A percentile compares a stretch with the other conserved stretches of the same genome.
Evolutionary conservation across 2,797 vertebrate genomes (phyloP).

Genomic region (Momotus momota): DNA sequence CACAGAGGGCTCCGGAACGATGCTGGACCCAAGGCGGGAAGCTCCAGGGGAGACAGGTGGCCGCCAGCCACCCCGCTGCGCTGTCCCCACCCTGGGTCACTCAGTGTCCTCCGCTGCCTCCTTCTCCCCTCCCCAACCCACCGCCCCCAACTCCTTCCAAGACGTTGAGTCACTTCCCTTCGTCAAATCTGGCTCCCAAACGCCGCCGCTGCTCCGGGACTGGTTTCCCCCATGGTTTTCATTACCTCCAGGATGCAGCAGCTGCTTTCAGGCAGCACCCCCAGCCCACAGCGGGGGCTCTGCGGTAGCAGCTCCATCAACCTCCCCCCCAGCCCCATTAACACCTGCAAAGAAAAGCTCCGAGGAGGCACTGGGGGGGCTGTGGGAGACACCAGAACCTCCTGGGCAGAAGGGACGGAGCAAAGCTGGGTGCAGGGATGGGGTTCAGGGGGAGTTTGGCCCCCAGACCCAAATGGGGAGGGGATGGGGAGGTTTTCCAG

Average conservation of each 20-base stretch:
- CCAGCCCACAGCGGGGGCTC: not conserved
- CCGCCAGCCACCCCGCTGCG: not conserved
- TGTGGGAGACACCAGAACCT: accelerated
- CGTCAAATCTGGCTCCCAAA: slow-evolving; percentile 53
- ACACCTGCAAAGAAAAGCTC: not conserved
- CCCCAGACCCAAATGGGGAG: not conserved
- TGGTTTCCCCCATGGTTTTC: slow-evolving; percentile 7
- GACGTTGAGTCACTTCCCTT: slow-evolving; percentile 66
- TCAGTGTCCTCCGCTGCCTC: not conserved
- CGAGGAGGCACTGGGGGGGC: accelerated
- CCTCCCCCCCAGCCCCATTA: not conserved
- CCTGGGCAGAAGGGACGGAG: accelerated
- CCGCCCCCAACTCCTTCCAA: slow-evolving; percentile 49
- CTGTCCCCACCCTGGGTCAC: slow-evolving; percentile 1
- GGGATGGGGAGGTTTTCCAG: not conserved
- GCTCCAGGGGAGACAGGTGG: not conserved
- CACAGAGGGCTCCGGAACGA: not conserved
- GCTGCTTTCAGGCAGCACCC: not conserved
- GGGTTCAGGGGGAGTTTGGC: not conserved
- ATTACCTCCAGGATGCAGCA: slow-evolving; percentile 17
- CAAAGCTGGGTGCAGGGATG: not conserved
- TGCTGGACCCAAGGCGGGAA: not conserved
- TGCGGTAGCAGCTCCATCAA: not conserved
- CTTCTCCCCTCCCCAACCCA: too few relatives aligned
- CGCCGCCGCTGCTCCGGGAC: not conserved